phyloP scores from a whole-genome alignment of 2,888 invertebrate species.

The Hyalella azteca region DNA sequence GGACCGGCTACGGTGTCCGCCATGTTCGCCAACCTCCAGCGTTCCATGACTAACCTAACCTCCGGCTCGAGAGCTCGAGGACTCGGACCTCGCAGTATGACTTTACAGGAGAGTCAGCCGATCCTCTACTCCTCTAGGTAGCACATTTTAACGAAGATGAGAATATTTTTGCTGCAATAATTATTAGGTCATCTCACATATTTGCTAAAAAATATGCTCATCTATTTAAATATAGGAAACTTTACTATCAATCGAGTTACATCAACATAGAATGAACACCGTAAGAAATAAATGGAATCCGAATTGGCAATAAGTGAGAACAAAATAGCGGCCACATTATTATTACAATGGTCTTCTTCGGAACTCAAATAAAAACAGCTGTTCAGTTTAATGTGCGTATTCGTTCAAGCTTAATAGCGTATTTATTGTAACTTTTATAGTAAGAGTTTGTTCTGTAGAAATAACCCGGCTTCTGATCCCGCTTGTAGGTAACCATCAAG shows the following conservation, averaged over 20 bases:
- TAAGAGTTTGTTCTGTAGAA: conserved; percentile 4
- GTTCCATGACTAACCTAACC: conserved; percentile 26
- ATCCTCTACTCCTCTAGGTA: conserved; percentile 29
- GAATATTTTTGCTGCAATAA: conserved; percentile 37
- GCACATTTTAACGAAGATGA: conserved; percentile 9
- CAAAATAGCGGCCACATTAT: background rate
- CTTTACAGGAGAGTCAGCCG: conserved; percentile 8
- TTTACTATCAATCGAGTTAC: background rate
- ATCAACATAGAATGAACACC: background rate
- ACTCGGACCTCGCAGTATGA: background rate
- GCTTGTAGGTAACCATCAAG: too few species aligned
- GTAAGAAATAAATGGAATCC: background rate
- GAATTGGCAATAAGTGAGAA: background rate
- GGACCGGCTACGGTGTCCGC: conserved; percentile 24
- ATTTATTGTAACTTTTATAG: background rate
- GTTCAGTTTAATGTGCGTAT: background rate
- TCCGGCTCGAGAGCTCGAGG: conserved; percentile 4
- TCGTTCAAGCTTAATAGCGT: background rate
- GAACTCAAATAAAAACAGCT: background rate
- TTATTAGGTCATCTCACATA: background rate
- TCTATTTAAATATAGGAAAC: background rate
- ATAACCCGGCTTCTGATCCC: background rate
- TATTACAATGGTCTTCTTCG: background rate
- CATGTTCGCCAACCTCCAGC: conserved; percentile 14
- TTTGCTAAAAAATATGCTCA: conserved; percentile 19